Evolutionary conservation across 2,113 vertebrate species (phyloP), one percentile per base, ranked within the genome.

Genomic region (Actenoides lindsayi): DNA sequence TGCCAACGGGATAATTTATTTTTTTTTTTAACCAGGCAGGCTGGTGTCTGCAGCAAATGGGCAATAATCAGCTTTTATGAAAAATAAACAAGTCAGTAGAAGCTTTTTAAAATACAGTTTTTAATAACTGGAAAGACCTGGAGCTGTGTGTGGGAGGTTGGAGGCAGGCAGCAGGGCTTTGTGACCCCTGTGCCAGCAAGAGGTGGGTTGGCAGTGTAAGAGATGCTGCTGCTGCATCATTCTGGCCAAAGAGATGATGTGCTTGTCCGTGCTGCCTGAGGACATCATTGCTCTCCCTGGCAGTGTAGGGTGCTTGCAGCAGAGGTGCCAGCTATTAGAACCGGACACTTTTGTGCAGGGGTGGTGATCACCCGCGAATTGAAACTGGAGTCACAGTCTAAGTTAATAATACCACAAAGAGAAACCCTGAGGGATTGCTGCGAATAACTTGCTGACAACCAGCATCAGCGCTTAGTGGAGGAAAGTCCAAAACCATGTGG

Each of bases 161-260:
- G 31, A 73, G 57, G 50, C 0, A 10, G 57, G 42, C 23, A 8
- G 35, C 17, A 28, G 83, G 27, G 27, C 54, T 89, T 0, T 0
- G n/a, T 80, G n/a, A 65, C 28, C 51, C 27, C 10, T 16, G 8
- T 17, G 25, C 50, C 88, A 53, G 42, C 75, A 60, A 57, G 20
- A 2, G 1, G 24, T 53, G 41, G 39, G 53, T 69, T 60, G 91
- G 50, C 30, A 42, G 64, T 3, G 11, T 33, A 30, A 23, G 57
- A 76, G 23, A 4, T 48, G 42, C 82, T 48, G 62, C 60, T 18
- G 28, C 83, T 41, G 31, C 31, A 11, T 20, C 59, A 16, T 69
- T 37, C n/a, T 13, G 13, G 33, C 35, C 2, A 0, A 54, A 80
- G 13, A 1, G 7, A 37, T 0, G 10, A 37, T 37, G 57, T 0